Evolutionary conservation across 2,113 vertebrate genomes (phyloP).

Genomic region (Candoia aspera): DNA sequence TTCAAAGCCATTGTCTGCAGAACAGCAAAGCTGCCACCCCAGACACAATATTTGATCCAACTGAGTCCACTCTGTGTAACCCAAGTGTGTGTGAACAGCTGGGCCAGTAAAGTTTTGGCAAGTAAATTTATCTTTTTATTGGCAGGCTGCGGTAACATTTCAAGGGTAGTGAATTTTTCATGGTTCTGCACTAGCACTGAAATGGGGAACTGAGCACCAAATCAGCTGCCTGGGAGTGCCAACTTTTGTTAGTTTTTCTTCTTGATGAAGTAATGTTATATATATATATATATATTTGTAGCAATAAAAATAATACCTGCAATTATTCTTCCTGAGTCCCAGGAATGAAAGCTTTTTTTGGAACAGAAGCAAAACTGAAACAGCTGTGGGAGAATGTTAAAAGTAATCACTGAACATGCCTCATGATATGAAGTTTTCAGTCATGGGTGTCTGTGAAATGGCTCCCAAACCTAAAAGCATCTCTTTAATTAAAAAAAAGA

Average conservation of each 20-base stretch:
- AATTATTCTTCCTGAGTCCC: neutral
- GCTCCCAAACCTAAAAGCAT: neutral
- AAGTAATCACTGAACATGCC: neutral
- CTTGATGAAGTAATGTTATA: neutral
- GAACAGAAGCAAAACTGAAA: neutral
- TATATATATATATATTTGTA: too few relatives aligned
- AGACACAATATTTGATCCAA: neutral
- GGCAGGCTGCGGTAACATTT: neutral
- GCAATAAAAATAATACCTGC: neutral
- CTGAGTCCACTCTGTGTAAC: neutral
- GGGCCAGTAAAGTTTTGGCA: neutral
- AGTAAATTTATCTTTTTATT: neutral
- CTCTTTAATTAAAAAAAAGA: neutral
- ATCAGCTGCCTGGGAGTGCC: neutral
- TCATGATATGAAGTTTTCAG: neutral
- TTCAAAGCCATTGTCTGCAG: neutral
- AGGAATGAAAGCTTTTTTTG: neutral
- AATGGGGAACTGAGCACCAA: neutral
- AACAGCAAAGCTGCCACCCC: neutral
- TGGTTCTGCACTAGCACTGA: neutral
- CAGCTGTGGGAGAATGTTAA: neutral
- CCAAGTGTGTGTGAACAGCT: neutral
- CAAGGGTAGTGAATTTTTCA: neutral
- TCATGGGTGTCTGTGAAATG: neutral
- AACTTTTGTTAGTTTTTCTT: neutral